Evolutionary conservation across 2,797 vertebrate species (phyloP), one percentile per base, ranked within the genome.

Genomic region (Hippocampus kuda): DNA sequence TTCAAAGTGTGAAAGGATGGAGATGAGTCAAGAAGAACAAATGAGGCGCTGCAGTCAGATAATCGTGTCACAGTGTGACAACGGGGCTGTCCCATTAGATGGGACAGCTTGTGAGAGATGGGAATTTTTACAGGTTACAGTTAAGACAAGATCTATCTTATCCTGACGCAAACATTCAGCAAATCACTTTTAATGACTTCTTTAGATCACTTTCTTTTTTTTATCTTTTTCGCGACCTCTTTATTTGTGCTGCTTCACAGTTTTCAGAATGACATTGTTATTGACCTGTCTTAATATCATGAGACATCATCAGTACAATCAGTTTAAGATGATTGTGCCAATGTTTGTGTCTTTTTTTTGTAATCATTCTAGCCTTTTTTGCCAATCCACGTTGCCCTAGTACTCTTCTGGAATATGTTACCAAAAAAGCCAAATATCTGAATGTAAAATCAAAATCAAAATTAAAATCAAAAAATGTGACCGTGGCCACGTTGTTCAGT

Each of bases 61-160:
- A 76, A 61, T 79, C 79, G 82, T 41, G 65, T n/a, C 48, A 51
- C 49, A 41, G 41, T n/a, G 30, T 84, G 78, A 82, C 75, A 82
- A 75, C 79, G 72, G 71, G 68, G 71, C 77, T 56, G 68, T 68
- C 68, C 66, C 56, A 66, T 56, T 69, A 69, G 56, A 57, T 72
- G 41, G 60, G 67, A 65, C 68, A 68, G 54, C 3, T 30, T 61
- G 56, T 59, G 26, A 16, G 27, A 34, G 30, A 61, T 61, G 27
- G 20, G 5, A 44, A 64, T 64, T 46, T 42, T 24, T 9, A 6
- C 12, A 64, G 41, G 5, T 26, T 64, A 64, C 12, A 64, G n/a
- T 24, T n/a, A 26, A 7, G 13, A 64, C 12, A 44, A 24, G 7
- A 46, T 16, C 24, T n/a, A 3, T 10, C 62, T 64, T n/a, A 44